phyloP scores from a whole-genome alignment of 2,113 vertebrate genomes.

The Cyanoderma ruficeps region DNA sequence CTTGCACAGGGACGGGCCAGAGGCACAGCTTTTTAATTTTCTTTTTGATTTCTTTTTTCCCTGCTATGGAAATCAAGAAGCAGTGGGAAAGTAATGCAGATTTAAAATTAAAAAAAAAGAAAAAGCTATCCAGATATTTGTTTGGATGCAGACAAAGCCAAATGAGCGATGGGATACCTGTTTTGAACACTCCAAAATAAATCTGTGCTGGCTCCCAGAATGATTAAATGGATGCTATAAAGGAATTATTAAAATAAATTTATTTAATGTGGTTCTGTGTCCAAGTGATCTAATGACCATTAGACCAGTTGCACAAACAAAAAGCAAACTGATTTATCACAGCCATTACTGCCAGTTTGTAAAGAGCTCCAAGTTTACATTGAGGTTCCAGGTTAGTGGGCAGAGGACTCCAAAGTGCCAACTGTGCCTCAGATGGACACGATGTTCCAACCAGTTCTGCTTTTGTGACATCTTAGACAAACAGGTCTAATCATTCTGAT shows the following conservation, averaged over 20 bases:
- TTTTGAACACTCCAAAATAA: neutral
- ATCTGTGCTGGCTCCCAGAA: neutral
- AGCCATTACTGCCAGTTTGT: neutral
- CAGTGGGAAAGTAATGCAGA: neutral
- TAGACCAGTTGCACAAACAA: neutral
- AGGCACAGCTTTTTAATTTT: neutral
- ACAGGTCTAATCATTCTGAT: neutral
- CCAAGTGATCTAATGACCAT: neutral
- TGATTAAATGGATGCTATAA: neutral
- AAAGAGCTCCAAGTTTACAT: neutral
- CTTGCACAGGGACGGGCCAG: neutral
- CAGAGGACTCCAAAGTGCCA: neutral
- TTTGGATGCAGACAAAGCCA: neutral
- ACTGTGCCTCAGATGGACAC: neutral
- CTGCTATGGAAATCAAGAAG: neutral
- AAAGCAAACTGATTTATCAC: neutral
- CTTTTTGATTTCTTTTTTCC: neutral
- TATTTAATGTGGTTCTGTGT: neutral
- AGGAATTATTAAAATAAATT: neutral
- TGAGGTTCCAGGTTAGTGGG: neutral
- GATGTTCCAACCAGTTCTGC: neutral
- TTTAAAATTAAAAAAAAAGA: neutral
- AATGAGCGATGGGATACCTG: neutral
- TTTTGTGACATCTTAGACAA: neutral
- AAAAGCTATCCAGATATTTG: neutral